Evolutionary conservation across 1,140 invertebrate species (phyloP).

Genomic region (Scylla paramamosain): DNA sequence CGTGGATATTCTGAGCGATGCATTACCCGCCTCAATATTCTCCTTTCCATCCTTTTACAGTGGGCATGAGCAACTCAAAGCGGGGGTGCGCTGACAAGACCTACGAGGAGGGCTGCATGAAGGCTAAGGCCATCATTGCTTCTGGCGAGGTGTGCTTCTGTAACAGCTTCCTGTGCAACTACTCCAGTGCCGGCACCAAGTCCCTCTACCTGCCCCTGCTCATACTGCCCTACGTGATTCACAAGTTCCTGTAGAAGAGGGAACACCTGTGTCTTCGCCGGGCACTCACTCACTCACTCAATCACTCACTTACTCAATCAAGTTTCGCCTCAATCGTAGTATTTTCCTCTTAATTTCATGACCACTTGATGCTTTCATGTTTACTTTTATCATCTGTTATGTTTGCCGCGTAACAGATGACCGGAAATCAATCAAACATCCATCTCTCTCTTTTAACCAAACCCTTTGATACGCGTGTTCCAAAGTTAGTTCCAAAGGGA

Average conservation of each 20-base stretch:
- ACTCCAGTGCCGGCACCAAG: neutral
- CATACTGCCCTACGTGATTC: conserved; percentile 53
- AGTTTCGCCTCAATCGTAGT: neutral
- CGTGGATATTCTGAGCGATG: too few species aligned
- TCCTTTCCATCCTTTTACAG: neutral
- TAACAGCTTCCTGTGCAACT: conserved; percentile 61
- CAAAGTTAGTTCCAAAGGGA: neutral
- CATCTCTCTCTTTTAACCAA: neutral
- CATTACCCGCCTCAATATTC: too few species aligned
- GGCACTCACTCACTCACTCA: neutral
- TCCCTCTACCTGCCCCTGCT: conserved; percentile 56
- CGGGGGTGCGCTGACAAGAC: conserved; percentile 62
- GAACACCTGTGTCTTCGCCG: conserved; percentile 33
- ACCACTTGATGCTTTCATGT: neutral
- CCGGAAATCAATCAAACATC: neutral
- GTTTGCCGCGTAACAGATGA: neutral
- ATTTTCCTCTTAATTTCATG: neutral
- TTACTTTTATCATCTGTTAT: neutral
- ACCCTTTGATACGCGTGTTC: neutral
- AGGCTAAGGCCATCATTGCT: conserved; percentile 37
- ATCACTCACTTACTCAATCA: neutral
- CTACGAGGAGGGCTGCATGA: conserved; percentile 44
- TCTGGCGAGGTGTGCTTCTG: conserved; percentile 54
- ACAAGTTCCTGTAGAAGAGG: conserved; percentile 67
- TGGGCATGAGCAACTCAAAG: conserved; percentile 37